phyloP scores from a whole-genome alignment of 2,888 invertebrate species.

The Melieria omissa region DNA sequence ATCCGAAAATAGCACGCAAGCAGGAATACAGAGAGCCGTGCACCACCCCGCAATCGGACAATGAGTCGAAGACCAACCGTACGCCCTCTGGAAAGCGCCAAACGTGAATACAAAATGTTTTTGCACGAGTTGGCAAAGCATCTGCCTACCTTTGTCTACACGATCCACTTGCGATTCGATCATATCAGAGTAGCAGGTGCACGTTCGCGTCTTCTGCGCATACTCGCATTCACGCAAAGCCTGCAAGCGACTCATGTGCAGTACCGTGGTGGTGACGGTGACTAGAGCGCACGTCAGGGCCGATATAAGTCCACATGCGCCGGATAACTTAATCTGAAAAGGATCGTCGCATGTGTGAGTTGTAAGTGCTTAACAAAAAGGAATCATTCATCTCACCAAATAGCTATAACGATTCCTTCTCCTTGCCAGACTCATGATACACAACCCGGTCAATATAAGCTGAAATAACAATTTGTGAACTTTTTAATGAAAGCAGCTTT shows the following conservation, averaged over 20 bases:
- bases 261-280: slow-evolving; percentile 86
- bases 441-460: slow-evolving; percentile 87
- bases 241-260: slow-evolving; percentile 90
- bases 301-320: slow-evolving; percentile 86
- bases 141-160: slow-evolving; percentile 60
- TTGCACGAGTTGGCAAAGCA: neutral
- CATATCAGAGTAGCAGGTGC: slow-evolving; percentile 81
- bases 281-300: slow-evolving; percentile 89
- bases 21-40: slow-evolving; percentile 91
- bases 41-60: slow-evolving; percentile 89
- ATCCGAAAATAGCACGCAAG: slow-evolving; percentile 87
- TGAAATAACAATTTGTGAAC: slow-evolving; percentile 65
- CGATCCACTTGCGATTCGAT: slow-evolving; percentile 74
- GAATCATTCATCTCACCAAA: slow-evolving; percentile 75
- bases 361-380: neutral
- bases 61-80: slow-evolving; percentile 86
- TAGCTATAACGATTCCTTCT: slow-evolving; percentile 87
- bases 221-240: slow-evolving; percentile 88
- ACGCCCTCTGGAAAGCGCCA: slow-evolving; percentile 69
- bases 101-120: neutral
- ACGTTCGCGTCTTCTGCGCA: slow-evolving; percentile 79
- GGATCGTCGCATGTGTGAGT: neutral
- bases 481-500: neutral
- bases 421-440: slow-evolving; percentile 86
- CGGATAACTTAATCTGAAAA: slow-evolving; percentile 85